A percentile compares a stretch with the other conserved stretches of the same genome.
phyloP scores from a whole-genome alignment of 2,113 vertebrate species.

The Erythrolamprus reginae region DNA sequence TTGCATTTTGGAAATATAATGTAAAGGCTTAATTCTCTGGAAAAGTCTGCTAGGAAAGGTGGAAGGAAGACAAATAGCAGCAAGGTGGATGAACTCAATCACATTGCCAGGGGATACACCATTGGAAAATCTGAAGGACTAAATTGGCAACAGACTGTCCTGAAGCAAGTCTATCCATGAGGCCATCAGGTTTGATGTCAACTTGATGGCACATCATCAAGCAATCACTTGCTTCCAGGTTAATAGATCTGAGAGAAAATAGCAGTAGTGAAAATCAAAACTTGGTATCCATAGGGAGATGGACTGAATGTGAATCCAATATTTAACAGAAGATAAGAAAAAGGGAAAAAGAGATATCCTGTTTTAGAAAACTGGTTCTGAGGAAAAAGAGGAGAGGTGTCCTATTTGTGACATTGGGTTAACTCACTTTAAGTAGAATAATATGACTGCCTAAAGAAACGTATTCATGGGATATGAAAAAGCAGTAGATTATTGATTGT shows the following conservation, averaged over 20 bases:
- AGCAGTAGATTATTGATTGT: background rate
- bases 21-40: background rate
- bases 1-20: background rate
- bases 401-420: background rate
- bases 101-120: background rate
- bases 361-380: background rate
- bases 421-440: background rate
- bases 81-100: background rate
- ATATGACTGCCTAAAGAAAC: background rate
- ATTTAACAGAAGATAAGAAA: background rate
- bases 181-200: background rate
- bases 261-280: slow-evolving; percentile 5
- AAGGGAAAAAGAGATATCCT: background rate
- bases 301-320: background rate
- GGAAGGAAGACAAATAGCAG: background rate
- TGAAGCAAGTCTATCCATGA: background rate
- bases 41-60: background rate
- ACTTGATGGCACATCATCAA: background rate
- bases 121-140: background rate
- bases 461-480: background rate
- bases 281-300: background rate
- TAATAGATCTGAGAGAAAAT: slow-evolving; percentile 22
- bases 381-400: background rate
- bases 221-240: background rate
- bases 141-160: background rate